Evolutionary conservation across 2,888 invertebrate genomes (phyloP).

Genomic region (Antheraea assamensis): DNA sequence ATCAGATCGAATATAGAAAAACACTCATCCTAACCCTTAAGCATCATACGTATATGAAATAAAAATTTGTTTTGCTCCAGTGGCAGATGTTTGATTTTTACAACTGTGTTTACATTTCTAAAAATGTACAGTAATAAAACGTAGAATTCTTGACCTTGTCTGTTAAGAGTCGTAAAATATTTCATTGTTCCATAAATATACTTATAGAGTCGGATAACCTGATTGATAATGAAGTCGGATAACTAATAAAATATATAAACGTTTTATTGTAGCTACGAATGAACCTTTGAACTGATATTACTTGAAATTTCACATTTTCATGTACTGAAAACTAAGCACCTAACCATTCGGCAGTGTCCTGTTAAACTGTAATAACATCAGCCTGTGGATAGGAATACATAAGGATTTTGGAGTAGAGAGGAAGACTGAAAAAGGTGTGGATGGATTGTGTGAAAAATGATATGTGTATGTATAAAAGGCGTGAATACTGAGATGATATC

Average conservation of each 20-base stretch:
- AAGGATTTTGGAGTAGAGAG: too few species aligned
- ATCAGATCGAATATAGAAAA: background rate
- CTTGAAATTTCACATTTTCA: too few species aligned
- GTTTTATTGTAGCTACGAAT: background rate
- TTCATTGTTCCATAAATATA: slow-evolving; percentile 18
- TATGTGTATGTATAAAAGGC: too few species aligned
- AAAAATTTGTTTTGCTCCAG: slow-evolving; percentile 17
- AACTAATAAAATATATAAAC: background rate
- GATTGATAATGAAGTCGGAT: background rate
- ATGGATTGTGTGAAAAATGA: too few species aligned
- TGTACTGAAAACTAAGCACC: too few species aligned
- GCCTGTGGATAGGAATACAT: too few species aligned
- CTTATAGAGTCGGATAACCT: background rate
- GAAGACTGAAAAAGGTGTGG: too few species aligned
- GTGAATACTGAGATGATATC: too few species aligned
- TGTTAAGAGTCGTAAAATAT: slow-evolving; percentile 12
- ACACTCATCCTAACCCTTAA: background rate
- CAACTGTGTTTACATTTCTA: slow-evolving; percentile 16
- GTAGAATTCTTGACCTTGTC: slow-evolving; percentile 15
- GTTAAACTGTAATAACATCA: too few species aligned
- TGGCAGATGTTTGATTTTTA: slow-evolving; percentile 17
- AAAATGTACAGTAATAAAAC: slow-evolving; percentile 12
- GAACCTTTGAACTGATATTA: background rate
- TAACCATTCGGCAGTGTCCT: too few species aligned
- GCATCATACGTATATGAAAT: background rate